These are phyloP conservation scores for Thyatira batis DNA, from an alignment of 2,888 invertebrate genomes.

Conservation along the genomic window DNA sequence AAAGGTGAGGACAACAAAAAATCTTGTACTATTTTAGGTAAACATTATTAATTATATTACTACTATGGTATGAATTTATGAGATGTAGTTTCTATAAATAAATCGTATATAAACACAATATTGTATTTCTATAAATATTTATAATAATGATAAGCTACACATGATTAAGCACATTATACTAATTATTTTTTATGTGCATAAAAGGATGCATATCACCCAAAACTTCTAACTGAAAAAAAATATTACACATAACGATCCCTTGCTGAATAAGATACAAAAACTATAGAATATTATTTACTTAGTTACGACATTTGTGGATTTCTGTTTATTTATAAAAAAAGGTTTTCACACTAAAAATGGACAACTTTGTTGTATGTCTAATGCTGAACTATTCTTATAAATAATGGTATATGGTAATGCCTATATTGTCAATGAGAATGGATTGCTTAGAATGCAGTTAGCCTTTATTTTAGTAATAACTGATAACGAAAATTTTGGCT, in stretches of 20 bases:
- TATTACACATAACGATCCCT: neutral
- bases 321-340: constrained; percentile 25
- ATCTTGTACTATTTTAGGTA: constrained; percentile 54
- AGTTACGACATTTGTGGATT: constrained; percentile 16
- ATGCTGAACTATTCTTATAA: constrained; percentile 32
- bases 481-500: constrained; percentile 36
- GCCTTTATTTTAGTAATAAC: constrained; percentile 6
- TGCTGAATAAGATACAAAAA: constrained; percentile 6
- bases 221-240: neutral
- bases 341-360: constrained; percentile 22
- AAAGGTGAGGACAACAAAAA: constrained; percentile 32
- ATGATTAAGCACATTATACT: neutral
- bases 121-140: neutral
- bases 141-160: neutral
- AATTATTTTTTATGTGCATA: neutral
- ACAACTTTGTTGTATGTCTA: constrained; percentile 10
- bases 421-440: constrained; percentile 32
- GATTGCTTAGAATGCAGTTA: neutral
- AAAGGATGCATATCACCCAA: neutral
- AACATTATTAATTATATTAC: constrained; percentile 34
- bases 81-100: neutral
- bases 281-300: constrained; percentile 13
- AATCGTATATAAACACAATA: neutral
- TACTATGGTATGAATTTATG: neutral
- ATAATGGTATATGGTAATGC: constrained; percentile 40